Evolutionary conservation across 2,113 vertebrate species (phyloP), one percentile per base, ranked within the genome.

Genomic region (Eudyptes chrysolophus): DNA sequence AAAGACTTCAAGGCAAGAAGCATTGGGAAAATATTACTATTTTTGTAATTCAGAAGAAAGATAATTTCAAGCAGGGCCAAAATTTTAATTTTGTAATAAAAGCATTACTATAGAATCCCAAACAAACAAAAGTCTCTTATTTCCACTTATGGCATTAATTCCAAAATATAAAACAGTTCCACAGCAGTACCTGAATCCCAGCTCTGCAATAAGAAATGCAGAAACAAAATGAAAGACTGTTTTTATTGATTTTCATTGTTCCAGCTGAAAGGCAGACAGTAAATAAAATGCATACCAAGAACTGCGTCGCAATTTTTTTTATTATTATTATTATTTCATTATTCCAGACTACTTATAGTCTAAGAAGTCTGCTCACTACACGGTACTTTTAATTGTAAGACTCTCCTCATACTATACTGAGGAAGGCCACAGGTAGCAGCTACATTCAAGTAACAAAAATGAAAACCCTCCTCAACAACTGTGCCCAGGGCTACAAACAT

Each of bases 221-320:
- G 55, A 11, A 83, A 80, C 54, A 70, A 84, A 94, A 90, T 49
- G 12, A 86, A 93, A 89, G 18, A 8, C 24, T 81, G 44, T 3
- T 94, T 77, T 51, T 75, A 93, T 77, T 66, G 92, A 93, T 89
- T 94, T 81, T 36, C 85, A 70, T 42, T 26, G 64, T 74, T 93
- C 85, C 51, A 86, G 51, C 42, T 82, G 62, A 87, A 91, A 88
- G 64, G 75, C 79, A 86, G 61, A 17, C 46, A 90, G 85, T 88
- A 92, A 96, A 90, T 92, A 90, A 92, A 90, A 95, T 7, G 42
- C 68, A 90, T 19, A 4, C 17, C 1, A 4, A 85, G 54, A 90
- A n/a, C 46, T n/a, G 44, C 2, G 1, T 3, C 71, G 54, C 24
- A 26, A 1, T 32, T 81, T 61, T 52, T 54, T 60, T 74, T 52